These are phyloP conservation scores for Abrostola tripartita DNA, from an alignment of 2,888 invertebrate species.

Conservation along the genomic window DNA sequence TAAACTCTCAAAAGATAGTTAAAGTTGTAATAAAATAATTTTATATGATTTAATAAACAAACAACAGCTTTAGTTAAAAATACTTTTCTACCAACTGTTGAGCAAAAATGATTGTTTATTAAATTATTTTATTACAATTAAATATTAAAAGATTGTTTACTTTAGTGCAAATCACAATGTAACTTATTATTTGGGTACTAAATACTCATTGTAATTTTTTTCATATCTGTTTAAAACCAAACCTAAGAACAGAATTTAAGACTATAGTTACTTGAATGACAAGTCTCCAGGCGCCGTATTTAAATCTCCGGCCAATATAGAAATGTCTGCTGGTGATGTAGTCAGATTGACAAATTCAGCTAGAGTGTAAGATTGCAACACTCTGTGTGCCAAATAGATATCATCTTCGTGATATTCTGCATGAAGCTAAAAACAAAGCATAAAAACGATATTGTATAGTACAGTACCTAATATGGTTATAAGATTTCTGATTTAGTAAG, in stretches of 20 bases:
- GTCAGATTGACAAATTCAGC: conserved; percentile 98
- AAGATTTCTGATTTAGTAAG: neutral
- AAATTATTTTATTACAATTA: too few relatives aligned
- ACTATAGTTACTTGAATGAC: conserved; percentile 77
- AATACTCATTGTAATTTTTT: too few relatives aligned
- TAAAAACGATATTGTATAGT: neutral
- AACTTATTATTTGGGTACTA: too few relatives aligned
- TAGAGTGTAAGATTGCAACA: conserved; percentile 97
- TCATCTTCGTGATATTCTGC: conserved; percentile 97
- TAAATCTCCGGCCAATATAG: conserved; percentile 97
- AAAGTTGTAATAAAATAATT: too few relatives aligned
- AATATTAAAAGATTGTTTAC: too few relatives aligned
- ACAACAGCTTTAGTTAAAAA: too few relatives aligned
- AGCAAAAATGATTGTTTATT: too few relatives aligned
- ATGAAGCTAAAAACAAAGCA: conserved; percentile 91
- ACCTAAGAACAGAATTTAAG: neutral
- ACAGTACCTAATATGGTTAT: neutral
- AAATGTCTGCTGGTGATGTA: conserved; percentile 92
- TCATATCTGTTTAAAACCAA: neutral
- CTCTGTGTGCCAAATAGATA: conserved; percentile 97
- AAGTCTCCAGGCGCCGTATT: conserved; percentile 97
- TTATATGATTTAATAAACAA: too few relatives aligned
- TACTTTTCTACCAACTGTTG: too few relatives aligned
- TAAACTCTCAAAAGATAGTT: too few relatives aligned
- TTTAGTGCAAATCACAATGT: too few relatives aligned